Evolutionary conservation across 2,113 vertebrate genomes (phyloP).

Genomic region (Neoarius graeffei): DNA sequence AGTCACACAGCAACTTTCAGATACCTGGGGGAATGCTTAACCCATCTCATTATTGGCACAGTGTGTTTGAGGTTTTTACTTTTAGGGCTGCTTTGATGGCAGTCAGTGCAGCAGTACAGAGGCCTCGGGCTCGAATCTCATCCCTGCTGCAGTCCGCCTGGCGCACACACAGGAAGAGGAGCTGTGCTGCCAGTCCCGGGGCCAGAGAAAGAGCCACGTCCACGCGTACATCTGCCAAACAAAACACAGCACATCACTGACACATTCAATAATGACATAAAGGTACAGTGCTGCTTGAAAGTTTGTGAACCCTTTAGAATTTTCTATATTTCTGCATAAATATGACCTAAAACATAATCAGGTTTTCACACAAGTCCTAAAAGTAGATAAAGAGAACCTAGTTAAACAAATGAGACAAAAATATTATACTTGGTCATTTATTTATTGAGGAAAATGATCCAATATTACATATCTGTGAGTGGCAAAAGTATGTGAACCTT

Average conservation of each 20-base stretch:
- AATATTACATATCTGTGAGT: too few species aligned
- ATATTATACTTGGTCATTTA: too few species aligned
- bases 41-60: not conserved
- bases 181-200: conserved; percentile 69
- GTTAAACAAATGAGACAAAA: too few species aligned
- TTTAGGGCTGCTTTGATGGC: conserved; percentile 76
- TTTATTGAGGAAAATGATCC: too few species aligned
- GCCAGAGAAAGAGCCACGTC: conserved; percentile 63
- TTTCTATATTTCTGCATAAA: too few species aligned
- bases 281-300: too few species aligned
- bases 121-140: conserved; percentile 48
- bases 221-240: conserved; percentile 67
- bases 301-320: too few species aligned
- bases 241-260: conserved; percentile 12
- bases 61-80: conserved; percentile 59
- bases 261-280: not conserved
- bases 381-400: too few species aligned
- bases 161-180: conserved; percentile 77
- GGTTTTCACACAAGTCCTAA: too few species aligned
- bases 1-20: not conserved
- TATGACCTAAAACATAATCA: too few species aligned
- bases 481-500: too few species aligned
- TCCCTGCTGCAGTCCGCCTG: conserved; percentile 69
- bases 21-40: not conserved
- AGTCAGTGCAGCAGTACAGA: conserved; percentile 61